Evolutionary conservation across 2,113 vertebrate species (phyloP), one percentile per base, ranked within the genome.

Genomic region (Cygnus buccinator): DNA sequence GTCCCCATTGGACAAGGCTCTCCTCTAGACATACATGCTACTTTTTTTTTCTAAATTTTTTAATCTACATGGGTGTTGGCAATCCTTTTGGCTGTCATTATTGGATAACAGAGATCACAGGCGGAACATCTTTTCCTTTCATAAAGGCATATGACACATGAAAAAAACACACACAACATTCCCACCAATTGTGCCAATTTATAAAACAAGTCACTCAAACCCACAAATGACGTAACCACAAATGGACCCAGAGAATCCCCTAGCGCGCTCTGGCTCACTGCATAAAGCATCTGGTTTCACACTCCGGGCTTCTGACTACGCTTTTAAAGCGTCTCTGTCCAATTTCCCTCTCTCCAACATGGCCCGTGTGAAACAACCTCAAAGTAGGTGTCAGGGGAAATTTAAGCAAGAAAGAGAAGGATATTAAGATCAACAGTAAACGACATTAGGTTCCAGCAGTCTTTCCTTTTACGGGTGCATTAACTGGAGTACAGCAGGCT

Each of bases 381-480:
- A 71, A 80, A 84, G 92, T 90, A 97, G 94, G 92, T 95, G 95
- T 90, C 94, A 93, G 81, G 93, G 83, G 89, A 92, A 95, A 93
- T 95, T 95, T 89, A 92, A 89, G 87, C 75, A 89, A 95, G 80
- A 95, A 95, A 94, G 86, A 58, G 89, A 91, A 95, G 73, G 68
- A 94, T 89, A 95, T 93, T 95, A 96, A 94, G 84, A 96, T 87
- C 86, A 96, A 75, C 72, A 87, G 43, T 76, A 95, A 93, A 89
- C 2, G 63, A 84, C 86, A 92, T 90, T 72, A 85, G 58, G 73
- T 71, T 89, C 59, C 84, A 92, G 77, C 75, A 77, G 80, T 52
- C 58, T 86, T 71, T 82, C 85, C 67, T 92, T 96, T 91, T 90
- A 91, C 1, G 62, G 87, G 43, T 43, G 37, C 13, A 8, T 75